Evolutionary conservation across 2,888 invertebrate genomes (phyloP).

Genomic region (Parnassius orleans): DNA sequence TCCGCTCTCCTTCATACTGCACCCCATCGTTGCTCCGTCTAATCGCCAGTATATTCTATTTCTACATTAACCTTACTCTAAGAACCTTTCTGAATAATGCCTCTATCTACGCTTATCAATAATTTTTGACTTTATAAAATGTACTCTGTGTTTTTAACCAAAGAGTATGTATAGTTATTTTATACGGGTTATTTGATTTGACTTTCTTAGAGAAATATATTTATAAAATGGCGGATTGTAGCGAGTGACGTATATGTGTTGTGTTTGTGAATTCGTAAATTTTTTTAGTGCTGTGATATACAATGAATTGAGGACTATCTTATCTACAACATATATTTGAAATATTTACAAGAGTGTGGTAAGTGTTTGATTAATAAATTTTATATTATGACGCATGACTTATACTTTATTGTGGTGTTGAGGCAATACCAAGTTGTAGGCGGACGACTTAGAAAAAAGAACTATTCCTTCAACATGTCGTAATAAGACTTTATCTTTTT

Average conservation of each 20-base stretch:
- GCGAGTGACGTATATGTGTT: constrained; percentile 77
- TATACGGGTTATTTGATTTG: too few relatives aligned
- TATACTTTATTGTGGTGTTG: constrained; percentile 48
- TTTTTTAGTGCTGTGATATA: constrained; percentile 50
- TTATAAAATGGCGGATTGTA: constrained; percentile 73
- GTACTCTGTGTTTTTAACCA: too few relatives aligned
- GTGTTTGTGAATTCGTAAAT: constrained; percentile 65
- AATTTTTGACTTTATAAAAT: too few relatives aligned
- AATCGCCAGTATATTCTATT: too few relatives aligned
- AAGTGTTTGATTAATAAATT: constrained; percentile 40
- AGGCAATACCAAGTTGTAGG: constrained; percentile 55
- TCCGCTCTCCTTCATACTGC: too few relatives aligned
- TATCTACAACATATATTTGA: constrained; percentile 35
- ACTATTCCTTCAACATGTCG: background rate
- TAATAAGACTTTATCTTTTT: background rate
- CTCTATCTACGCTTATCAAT: too few relatives aligned
- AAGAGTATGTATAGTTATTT: too few relatives aligned
- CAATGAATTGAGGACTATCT: constrained; percentile 59
- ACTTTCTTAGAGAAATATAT: constrained; percentile 35
- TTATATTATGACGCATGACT: constrained; percentile 26
- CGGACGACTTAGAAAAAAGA: constrained; percentile 37
- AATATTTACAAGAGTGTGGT: constrained; percentile 50
- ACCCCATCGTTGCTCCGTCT: too few relatives aligned
- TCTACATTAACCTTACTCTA: too few relatives aligned
- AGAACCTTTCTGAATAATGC: too few relatives aligned